Percentiles rank a stretch among this genome's conserved stretches.
Conservation (phyloP, 2,797 vertebrate species). For the Pseudomugil tenellus region DNA sequence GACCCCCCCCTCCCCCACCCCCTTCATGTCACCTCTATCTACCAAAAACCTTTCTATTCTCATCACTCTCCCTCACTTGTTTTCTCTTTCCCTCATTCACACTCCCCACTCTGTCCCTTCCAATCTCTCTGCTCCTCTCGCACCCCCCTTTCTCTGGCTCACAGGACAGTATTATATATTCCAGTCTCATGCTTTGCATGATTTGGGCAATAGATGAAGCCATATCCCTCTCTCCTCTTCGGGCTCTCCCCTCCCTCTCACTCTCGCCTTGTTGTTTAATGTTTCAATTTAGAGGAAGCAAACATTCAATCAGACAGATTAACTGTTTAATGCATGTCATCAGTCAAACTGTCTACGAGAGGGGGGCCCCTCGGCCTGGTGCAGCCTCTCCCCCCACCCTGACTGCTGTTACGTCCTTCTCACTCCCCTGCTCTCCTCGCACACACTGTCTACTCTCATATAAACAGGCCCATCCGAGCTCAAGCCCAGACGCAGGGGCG, state of each 20-base stretch:
- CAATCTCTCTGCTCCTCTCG: conserved; percentile 81
- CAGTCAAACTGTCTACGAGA: conserved; percentile 97
- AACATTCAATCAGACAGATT: conserved; percentile 99
- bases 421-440: conserved; percentile 77
- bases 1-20: conserved; percentile 46
- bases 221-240: conserved; percentile 88
- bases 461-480: conserved; percentile 72
- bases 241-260: conserved; percentile 87
- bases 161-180: conserved; percentile 90
- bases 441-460: conserved; percentile 85
- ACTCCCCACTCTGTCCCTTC: conserved; percentile 83
- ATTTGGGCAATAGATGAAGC: conserved; percentile 96
- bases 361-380: conserved; percentile 83
- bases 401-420: conserved; percentile 79
- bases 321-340: conserved; percentile 98
- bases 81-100: conserved; percentile 74
- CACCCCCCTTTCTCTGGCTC: conserved; percentile 75
- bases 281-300: conserved; percentile 99
- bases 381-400: conserved; percentile 58
- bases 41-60: conserved; percentile 69
- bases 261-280: conserved; percentile 97
- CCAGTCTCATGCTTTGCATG: conserved; percentile 90
- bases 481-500: conserved; percentile 63
- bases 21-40: conserved; percentile 28
- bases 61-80: conserved; percentile 71